phyloP scores from a whole-genome alignment of 2,888 invertebrate species.

The Tanytarsus gracilentus region DNA sequence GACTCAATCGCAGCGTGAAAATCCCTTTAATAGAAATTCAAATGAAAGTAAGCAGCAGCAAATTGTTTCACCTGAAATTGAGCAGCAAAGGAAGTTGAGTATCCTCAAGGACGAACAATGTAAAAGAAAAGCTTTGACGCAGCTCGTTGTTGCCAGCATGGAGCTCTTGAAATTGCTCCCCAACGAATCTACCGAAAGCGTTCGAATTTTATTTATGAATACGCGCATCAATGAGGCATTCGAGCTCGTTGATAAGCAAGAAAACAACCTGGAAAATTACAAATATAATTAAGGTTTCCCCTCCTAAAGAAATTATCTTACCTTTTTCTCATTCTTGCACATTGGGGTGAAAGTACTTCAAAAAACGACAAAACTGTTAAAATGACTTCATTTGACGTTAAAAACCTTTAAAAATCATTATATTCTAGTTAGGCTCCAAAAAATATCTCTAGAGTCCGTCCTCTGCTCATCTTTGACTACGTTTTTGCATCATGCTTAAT shows the following conservation, averaged over 20 bases:
- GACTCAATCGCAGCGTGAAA: conserved; percentile 34
- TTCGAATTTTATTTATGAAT: conserved; percentile 40
- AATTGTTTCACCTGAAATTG: conserved; percentile 71
- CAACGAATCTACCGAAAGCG: conserved; percentile 49
- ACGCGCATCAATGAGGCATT: conserved; percentile 44
- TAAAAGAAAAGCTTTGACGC: conserved; percentile 72
- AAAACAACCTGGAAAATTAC: neutral
- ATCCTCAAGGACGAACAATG: conserved; percentile 84
- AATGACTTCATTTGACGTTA: too few species aligned
- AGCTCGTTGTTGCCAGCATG: conserved; percentile 75
- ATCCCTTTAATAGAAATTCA: conserved; percentile 37
- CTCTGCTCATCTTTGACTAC: too few species aligned
- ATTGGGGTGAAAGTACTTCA: too few species aligned
- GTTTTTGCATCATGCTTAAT: too few species aligned
- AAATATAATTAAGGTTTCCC: neutral
- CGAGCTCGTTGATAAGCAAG: conserved; percentile 36
- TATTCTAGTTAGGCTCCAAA: too few species aligned
- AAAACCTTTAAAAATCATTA: too few species aligned
- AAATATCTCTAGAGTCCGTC: too few species aligned
- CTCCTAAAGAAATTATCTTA: neutral
- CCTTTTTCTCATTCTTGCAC: too few species aligned
- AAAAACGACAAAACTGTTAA: too few species aligned
- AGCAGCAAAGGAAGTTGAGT: conserved; percentile 70
- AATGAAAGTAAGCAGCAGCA: conserved; percentile 50
- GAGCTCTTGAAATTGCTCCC: conserved; percentile 63